Conservation (phyloP, 2,797 vertebrate species). For the Numenius phaeopus region DNA sequence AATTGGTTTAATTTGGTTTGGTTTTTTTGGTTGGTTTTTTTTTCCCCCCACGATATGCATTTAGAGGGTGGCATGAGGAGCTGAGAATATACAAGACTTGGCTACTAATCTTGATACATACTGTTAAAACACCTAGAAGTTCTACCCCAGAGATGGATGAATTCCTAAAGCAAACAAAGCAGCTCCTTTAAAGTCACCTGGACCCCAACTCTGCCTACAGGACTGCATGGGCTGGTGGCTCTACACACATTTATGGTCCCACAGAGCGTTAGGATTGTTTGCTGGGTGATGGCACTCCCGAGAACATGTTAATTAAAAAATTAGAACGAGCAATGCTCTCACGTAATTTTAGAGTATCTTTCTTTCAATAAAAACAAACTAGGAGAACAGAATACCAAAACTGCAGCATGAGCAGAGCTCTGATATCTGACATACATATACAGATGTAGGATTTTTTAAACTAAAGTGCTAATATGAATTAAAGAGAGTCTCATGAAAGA, state of each 20-base stretch:
- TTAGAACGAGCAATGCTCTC: neutral
- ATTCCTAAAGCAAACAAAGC: neutral
- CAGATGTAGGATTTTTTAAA: neutral
- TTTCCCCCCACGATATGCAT: neutral
- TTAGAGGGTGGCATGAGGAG: neutral
- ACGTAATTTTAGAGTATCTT: neutral
- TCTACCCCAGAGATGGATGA: neutral
- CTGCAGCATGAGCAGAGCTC: neutral
- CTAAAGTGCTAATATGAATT: neutral
- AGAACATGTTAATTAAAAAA: neutral
- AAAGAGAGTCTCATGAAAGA: neutral
- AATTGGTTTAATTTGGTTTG: neutral
- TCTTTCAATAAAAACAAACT: neutral
- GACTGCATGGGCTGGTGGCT: neutral
- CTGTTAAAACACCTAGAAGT: neutral
- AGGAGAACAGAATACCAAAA: neutral
- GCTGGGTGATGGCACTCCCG: neutral
- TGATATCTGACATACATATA: neutral
- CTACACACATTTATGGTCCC: neutral
- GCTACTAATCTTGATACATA: neutral
- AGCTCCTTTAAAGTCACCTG: neutral
- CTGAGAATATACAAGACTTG: neutral
- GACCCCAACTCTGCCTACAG: neutral
- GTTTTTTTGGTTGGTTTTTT: neutral
- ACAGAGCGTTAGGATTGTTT: neutral